Conservation (phyloP, 2,888 invertebrate species). For the Ditylenchus weischeri region DNA sequence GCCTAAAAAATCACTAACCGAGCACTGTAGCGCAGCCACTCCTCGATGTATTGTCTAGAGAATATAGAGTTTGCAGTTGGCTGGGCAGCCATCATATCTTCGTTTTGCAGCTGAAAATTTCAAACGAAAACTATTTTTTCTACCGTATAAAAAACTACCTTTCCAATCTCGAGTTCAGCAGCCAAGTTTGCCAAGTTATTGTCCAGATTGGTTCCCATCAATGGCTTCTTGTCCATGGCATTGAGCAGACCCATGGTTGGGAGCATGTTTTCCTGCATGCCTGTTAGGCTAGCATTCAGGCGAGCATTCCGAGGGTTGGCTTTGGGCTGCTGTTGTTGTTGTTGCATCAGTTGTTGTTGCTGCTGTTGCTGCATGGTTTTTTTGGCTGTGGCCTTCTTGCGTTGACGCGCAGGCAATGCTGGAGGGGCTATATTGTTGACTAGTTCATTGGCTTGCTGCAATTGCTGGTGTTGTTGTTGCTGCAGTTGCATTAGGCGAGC, state of each 20-base stretch:
- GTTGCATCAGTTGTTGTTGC: constrained; percentile 18
- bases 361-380: constrained; percentile 20
- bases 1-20: no score
- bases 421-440: constrained; percentile 7
- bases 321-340: constrained; percentile 20
- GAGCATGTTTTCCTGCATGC: constrained; percentile 3
- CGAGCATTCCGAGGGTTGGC: constrained; percentile 8
- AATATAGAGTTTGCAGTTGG: constrained; percentile 13
- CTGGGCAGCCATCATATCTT: constrained; percentile 4
- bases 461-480: constrained; percentile 21
- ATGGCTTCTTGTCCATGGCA: not conserved
- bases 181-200: not conserved
- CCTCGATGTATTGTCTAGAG: constrained; percentile 31
- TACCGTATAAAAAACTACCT: not conserved
- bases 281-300: no score
- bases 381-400: constrained; percentile 25
- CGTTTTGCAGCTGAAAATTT: constrained; percentile 11
- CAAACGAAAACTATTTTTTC: not conserved
- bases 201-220: not conserved
- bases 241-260: not conserved
- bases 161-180: constrained; percentile 4
- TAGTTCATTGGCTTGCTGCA: constrained; percentile 3
- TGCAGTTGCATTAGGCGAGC: constrained; percentile 15
- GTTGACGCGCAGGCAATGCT: constrained; percentile 17
- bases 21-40: constrained; percentile 31